These are phyloP conservation scores for Nycticryphes semicollaris DNA, from an alignment of 2,113 vertebrate species.

Conservation along the genomic window DNA sequence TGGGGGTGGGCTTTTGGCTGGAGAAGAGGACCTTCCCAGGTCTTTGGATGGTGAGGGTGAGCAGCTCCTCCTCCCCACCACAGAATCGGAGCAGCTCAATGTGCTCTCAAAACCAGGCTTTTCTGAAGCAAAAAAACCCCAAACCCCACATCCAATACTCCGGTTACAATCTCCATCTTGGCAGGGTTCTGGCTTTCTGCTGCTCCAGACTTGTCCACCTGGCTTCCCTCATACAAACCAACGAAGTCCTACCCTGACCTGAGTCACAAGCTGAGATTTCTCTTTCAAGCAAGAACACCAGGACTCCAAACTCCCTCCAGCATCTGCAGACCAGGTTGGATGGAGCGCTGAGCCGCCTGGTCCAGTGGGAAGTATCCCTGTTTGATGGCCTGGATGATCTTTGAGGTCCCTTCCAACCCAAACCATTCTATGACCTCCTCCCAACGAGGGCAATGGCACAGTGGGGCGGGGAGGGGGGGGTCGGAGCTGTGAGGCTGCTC, in stretches of 20 bases:
- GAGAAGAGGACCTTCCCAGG: neutral
- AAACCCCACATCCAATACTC: too few relatives aligned
- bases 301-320: neutral
- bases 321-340: neutral
- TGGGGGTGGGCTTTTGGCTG: neutral
- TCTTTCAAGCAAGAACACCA: neutral
- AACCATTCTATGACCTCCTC: neutral
- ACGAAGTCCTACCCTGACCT: neutral
- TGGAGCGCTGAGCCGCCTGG: neutral
- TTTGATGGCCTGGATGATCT: neutral
- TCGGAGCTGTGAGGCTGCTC: neutral
- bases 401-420: neutral
- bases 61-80: neutral
- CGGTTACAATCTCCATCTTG: fast-evolving
- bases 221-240: neutral
- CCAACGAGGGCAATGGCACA: fast-evolving
- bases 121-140: neutral
- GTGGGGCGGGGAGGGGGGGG: fast-evolving
- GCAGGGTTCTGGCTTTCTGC: neutral
- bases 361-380: neutral
- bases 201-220: neutral
- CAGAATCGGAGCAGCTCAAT: neutral
- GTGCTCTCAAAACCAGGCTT: neutral
- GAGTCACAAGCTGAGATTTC: fast-evolving
- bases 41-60: neutral